Percentiles rank a stretch among this genome's conserved stretches.
Conservation (phyloP, 2,797 vertebrate genomes). For the Glyptemys insculpta region DNA sequence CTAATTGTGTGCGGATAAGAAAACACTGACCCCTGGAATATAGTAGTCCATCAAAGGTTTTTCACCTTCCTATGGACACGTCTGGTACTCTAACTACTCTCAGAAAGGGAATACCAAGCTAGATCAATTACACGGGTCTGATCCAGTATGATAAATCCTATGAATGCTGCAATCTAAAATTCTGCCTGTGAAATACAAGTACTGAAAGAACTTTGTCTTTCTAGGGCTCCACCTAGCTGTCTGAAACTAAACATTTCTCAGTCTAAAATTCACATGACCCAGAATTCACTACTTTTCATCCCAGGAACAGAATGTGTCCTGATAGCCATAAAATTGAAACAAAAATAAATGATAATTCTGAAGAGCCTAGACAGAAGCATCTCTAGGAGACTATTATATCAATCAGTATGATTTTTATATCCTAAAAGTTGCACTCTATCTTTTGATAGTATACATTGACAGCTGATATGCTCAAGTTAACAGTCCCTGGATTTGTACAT, state of each 20-base stretch:
- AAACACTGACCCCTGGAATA: background rate
- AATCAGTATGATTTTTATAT: background rate
- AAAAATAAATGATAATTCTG: background rate
- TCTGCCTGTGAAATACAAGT: background rate
- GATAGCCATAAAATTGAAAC: background rate
- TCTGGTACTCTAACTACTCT: background rate
- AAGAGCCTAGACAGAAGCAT: background rate
- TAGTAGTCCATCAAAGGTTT: background rate
- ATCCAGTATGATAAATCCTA: background rate
- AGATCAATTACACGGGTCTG: background rate
- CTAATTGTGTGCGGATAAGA: background rate
- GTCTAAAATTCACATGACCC: background rate
- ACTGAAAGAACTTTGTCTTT: background rate
- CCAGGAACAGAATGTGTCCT: background rate
- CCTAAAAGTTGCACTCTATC: background rate
- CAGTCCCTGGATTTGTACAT: background rate
- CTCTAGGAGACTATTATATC: background rate
- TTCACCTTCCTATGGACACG: background rate
- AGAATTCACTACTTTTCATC: background rate
- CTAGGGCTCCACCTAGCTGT: slow-evolving; percentile 19
- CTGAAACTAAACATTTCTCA: slow-evolving; percentile 2
- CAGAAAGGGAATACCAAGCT: background rate
- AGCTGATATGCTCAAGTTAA: background rate
- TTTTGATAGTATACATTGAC: background rate
- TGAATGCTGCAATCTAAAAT: background rate